Evolutionary conservation across 2,113 vertebrate species (phyloP), one percentile per base, ranked within the genome.

Genomic region (Stictonetta naevosa): DNA sequence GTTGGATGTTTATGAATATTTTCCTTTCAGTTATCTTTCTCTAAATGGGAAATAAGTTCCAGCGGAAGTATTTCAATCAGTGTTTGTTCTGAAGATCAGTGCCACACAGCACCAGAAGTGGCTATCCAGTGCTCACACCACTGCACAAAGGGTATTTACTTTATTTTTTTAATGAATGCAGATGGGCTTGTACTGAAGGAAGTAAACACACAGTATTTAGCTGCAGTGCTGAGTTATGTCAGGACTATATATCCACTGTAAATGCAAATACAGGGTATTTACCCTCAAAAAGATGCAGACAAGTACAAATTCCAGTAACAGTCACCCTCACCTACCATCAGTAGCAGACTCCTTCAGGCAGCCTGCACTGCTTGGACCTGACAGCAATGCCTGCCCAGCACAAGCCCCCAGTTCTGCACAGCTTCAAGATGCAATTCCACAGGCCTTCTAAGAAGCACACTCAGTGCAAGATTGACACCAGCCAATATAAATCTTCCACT

Each of bases 401-500:
- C 78, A 69, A 53, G 8, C 3, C 44, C 15, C 6, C 31, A 46
- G 25, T 8, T 88, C 68, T 10, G 6, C 71, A 16, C 3, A 1
- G 26, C 29, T 13, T 50, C 34, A 38, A 38, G 21, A 38, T 0
- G 28, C 23, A 63, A 28, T 12, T 81, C 40, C 48, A 83, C 6
- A 13, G 3, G 4, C 21, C 52, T 23, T 18, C 68, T 40, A 33
- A 33, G 71, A 87, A 88, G 19, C 46, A 58, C 17, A 2, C 3
- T 7, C 20, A 62, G 83, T 73, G 31, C 52, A 88, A 83, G 19
- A 40, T 3, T 86, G 72, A 94, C 44, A 77, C 29, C 33, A 46
- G 28, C 48, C 46, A 48, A 19, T 60, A n/a, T 83, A 90, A 94
- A 95, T 97, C 56, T 78, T 81, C 28, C 29, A 3, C 21, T 92